Conservation (phyloP, 1,140 invertebrate species). For the Dendroctonus ponderosae region DNA sequence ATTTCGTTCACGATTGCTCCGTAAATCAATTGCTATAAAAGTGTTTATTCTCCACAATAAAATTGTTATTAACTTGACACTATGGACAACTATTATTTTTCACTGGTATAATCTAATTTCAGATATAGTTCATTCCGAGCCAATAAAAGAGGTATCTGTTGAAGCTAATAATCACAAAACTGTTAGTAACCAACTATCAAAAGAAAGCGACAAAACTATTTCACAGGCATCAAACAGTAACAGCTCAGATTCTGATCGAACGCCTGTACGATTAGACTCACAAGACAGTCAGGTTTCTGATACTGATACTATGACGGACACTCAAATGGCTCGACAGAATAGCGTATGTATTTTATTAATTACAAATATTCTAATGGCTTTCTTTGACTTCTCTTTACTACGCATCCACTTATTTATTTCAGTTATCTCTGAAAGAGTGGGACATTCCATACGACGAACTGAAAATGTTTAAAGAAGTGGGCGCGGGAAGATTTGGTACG, state of each 20-base stretch:
- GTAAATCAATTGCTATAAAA: no score
- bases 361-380: not conserved
- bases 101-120: not conserved
- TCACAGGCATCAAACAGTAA: conserved; percentile 67
- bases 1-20: no score
- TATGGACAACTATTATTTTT: no score
- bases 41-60: no score
- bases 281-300: conserved; percentile 83
- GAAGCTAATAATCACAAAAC: conserved; percentile 55
- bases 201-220: conserved; percentile 83
- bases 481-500: conserved; percentile 89
- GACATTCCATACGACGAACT: conserved; percentile 96
- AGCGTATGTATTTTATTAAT: conserved; percentile 59
- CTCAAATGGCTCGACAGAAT: conserved; percentile 73
- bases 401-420: conserved; percentile 30
- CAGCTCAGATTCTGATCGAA: conserved; percentile 81
- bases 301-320: conserved; percentile 48
- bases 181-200: conserved; percentile 69
- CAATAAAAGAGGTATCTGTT: conserved; percentile 55
- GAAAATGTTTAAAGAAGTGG: conserved; percentile 81
- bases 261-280: conserved; percentile 78
- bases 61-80: no score
- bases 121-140: conserved; percentile 26
- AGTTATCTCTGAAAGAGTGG: conserved; percentile 94
- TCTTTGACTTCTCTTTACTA: not conserved